Evolutionary conservation across 2,113 vertebrate genomes (phyloP), one percentile per base, ranked within the genome.

Genomic region (Stictonetta naevosa): DNA sequence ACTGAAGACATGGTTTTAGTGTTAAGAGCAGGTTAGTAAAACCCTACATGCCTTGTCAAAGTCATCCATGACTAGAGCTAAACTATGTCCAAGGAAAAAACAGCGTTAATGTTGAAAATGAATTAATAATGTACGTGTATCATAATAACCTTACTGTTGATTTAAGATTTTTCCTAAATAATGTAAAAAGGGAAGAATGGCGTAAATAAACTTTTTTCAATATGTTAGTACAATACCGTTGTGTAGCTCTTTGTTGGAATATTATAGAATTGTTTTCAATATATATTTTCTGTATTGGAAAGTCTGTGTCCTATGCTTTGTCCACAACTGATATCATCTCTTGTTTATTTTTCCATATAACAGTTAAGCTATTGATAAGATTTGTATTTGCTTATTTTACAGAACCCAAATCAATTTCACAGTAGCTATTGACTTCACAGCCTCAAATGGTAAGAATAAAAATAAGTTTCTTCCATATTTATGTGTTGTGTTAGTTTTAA

Each of bases 381-480:
- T 48, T 88, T 74, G 55, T 83, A 34, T 98, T 94, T 98, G 40
- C 97, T 98, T 98, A 86, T 98, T 96, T 97, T 97, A 38, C 96
- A 99, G 99, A 97, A 99, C 99, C 2, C 99, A 99, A 98, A 99
- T 99, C 97, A 99, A 99, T 98, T 99, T 99, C 98, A 99, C 99
- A 21, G 99, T 99, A 68, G 99, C 99, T 92, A 99, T 99, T 97
- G 99, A 99, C 97, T 99, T 99, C 97, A 99, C 99, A 87, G 99
- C 99, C 91, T 99, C 99, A 76, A 99, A 99, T 73, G 99, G 99
- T 99, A 97, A 99, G 99, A 98, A 90, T 50, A 86, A 64, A 90
- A 55, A 42, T 12, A 50, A 66, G 60, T 16, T 28, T 18, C 6
- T 77, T 34, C 26, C 78, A 31, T 79, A 36, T 71, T 20, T 67